These are phyloP conservation scores for Geophilus truncorum DNA, from an alignment of 2,888 invertebrate species.

Conservation along the genomic window DNA sequence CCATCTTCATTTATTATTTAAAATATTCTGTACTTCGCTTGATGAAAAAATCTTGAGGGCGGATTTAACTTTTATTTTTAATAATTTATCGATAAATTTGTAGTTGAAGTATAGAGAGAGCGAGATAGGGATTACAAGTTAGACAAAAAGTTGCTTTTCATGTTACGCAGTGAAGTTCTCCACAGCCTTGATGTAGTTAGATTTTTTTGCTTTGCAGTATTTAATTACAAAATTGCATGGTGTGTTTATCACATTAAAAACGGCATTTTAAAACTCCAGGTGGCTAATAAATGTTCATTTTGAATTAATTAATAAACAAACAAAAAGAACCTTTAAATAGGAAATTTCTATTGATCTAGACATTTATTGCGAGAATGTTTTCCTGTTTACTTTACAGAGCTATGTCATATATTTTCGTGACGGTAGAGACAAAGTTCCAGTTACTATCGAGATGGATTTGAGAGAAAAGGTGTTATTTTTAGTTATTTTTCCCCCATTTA, in stretches of 20 bases:
- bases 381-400: constrained; percentile 23
- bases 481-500: neutral
- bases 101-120: neutral
- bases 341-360: neutral
- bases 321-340: neutral
- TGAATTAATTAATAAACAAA: neutral
- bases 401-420: constrained; percentile 16
- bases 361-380: neutral
- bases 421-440: constrained; percentile 12
- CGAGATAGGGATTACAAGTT: neutral
- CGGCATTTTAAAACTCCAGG: neutral
- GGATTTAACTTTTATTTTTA: neutral
- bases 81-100: neutral
- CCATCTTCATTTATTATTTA: neutral
- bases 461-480: constrained; percentile 18
- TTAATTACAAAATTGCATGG: neutral
- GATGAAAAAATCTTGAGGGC: neutral
- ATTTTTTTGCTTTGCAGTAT: neutral
- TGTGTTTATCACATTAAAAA: neutral
- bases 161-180: neutral
- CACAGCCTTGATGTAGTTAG: neutral
- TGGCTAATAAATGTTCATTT: neutral
- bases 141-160: neutral
- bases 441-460: constrained; percentile 20
- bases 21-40: neutral